These are phyloP conservation scores for Apis laboriosa DNA, from an alignment of 1,140 invertebrate species.

Conservation along the genomic window DNA sequence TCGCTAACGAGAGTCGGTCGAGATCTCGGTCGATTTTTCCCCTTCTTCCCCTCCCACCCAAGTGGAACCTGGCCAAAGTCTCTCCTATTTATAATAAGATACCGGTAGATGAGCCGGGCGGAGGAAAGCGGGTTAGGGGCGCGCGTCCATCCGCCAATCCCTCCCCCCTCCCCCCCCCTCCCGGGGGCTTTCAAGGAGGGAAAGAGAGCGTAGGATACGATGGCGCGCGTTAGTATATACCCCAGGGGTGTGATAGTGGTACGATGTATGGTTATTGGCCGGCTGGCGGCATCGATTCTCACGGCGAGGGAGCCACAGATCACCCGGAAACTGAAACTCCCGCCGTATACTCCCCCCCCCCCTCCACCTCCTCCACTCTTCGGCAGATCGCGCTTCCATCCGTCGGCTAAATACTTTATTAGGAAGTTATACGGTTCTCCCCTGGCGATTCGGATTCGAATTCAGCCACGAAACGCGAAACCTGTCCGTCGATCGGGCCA, in stretches of 20 bases:
- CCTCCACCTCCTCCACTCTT: no score
- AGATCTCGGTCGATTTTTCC: conserved; percentile 52
- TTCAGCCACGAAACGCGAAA: conserved; percentile 47
- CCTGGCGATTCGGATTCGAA: conserved; percentile 46
- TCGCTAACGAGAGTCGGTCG: conserved; percentile 2
- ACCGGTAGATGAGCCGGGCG: conserved; percentile 46
- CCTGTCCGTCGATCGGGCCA: background rate
- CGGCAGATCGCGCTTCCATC: conserved; percentile 65
- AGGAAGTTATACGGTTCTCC: conserved; percentile 71
- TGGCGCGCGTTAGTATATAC: conserved; percentile 67
- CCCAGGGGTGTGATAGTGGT: conserved; percentile 78
- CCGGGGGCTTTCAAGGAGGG: conserved; percentile 6
- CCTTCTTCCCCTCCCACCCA: background rate
- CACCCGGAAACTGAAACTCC: conserved; percentile 78
- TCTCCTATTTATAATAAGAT: conserved; percentile 74
- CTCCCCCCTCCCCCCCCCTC: no score
- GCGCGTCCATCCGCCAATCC: background rate
- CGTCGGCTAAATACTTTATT: conserved; percentile 75
- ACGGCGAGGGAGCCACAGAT: conserved; percentile 79
- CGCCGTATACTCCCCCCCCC: conserved; percentile 43
- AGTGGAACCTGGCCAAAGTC: background rate
- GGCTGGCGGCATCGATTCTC: conserved; percentile 79
- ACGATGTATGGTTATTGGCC: conserved; percentile 80
- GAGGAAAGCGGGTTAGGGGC: background rate
- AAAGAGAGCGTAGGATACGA: conserved; percentile 35